These are phyloP conservation scores for Adelognathus sp. DNA, from an alignment of 2,888 invertebrate genomes.

Conservation along the genomic window DNA sequence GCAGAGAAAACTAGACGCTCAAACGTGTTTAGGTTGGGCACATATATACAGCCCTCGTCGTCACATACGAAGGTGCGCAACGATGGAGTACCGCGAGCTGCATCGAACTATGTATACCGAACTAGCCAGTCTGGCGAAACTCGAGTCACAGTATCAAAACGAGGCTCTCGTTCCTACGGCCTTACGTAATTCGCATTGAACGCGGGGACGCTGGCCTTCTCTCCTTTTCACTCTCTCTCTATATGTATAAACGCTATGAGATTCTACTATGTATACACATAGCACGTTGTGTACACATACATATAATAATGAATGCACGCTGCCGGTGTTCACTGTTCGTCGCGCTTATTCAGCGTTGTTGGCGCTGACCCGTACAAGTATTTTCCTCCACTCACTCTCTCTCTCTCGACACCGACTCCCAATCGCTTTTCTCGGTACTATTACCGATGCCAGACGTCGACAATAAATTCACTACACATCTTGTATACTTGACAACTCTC, in stretches of 20 bases:
- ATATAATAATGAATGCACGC: constrained; percentile 9
- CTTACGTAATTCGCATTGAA: constrained; percentile 76
- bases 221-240: neutral
- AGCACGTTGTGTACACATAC: too few relatives aligned
- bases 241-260: constrained; percentile 20
- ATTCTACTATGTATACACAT: neutral
- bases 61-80: neutral
- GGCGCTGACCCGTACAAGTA: constrained; percentile 77
- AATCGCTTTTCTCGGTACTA: constrained; percentile 10
- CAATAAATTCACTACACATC: too few relatives aligned
- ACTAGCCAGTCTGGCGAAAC: constrained; percentile 21
- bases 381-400: too few relatives aligned
- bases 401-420: constrained; percentile 52
- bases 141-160: constrained; percentile 73
- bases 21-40: constrained; percentile 43
- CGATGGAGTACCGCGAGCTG: neutral
- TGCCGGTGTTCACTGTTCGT: constrained; percentile 20
- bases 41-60: neutral
- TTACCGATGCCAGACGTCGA: constrained; percentile 11
- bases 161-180: constrained; percentile 74
- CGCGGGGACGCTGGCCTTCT: constrained; percentile 59
- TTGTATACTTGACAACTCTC: too few relatives aligned
- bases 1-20: neutral
- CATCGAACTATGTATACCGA: neutral
- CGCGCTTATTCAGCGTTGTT: constrained; percentile 77